Conservation (phyloP, 2,888 invertebrate genomes). For the Dascillus cervinus region DNA sequence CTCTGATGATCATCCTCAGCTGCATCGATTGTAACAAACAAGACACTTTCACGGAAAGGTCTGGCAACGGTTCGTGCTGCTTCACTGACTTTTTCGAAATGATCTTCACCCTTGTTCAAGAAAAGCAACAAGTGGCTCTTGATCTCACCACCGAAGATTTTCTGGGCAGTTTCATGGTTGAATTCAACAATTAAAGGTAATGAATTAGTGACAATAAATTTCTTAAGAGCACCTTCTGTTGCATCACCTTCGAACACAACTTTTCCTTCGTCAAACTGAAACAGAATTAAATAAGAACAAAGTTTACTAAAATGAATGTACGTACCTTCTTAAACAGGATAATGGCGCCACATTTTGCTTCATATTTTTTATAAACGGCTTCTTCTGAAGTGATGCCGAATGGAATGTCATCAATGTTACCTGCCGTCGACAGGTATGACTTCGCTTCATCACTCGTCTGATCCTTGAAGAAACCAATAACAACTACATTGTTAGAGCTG, state of each 20-base stretch:
- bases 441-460: slow-evolving; percentile 72
- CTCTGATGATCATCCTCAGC: slow-evolving; percentile 94
- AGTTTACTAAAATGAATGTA: slow-evolving; percentile 13
- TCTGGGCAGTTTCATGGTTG: slow-evolving; percentile 94
- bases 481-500: slow-evolving; percentile 70
- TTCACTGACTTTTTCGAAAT: slow-evolving; percentile 71
- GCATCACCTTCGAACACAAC: slow-evolving; percentile 64
- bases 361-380: slow-evolving; percentile 71
- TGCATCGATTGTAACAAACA: slow-evolving; percentile 93
- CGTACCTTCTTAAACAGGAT: slow-evolving; percentile 86
- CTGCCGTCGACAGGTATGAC: slow-evolving; percentile 73
- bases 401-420: slow-evolving; percentile 74
- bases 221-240: slow-evolving; percentile 61
- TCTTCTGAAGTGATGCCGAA: slow-evolving; percentile 81
- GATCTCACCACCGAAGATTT: slow-evolving; percentile 97
- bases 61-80: slow-evolving; percentile 78
- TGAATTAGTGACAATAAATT: slow-evolving; percentile 76
- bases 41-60: slow-evolving; percentile 82
- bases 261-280: slow-evolving; percentile 79
- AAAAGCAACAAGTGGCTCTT: slow-evolving; percentile 95
- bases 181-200: slow-evolving; percentile 92
- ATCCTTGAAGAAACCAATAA: slow-evolving; percentile 89
- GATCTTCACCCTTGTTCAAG: slow-evolving; percentile 83
- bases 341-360: slow-evolving; percentile 70
- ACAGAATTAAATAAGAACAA: no score